Conservation (phyloP, 2,888 invertebrate species). For the Lottia scabra region DNA sequence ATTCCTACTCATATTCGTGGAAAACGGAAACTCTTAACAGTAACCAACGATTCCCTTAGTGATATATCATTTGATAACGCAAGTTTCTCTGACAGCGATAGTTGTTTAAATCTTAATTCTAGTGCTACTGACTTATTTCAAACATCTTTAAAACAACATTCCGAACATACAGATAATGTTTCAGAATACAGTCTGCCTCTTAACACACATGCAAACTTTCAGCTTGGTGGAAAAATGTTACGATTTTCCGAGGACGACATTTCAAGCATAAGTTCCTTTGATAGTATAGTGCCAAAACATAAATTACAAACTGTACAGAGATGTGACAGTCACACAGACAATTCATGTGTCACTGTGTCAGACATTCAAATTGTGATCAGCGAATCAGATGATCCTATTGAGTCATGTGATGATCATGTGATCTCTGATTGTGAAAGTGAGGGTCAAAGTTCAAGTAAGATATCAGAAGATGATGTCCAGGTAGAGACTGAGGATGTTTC, state of each 20-base stretch:
- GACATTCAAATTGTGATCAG: not conserved
- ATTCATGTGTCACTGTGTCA: not conserved
- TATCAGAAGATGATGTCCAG: not conserved
- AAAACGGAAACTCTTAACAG: conserved; percentile 28
- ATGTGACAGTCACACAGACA: not conserved
- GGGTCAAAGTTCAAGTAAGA: not conserved
- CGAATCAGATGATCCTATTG: not conserved
- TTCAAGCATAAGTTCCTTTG: not conserved
- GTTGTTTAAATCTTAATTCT: conserved; percentile 5
- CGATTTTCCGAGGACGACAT: not conserved
- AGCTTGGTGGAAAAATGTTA: not conserved
- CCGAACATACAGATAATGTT: conserved; percentile 32
- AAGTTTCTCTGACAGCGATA: conserved; percentile 25
- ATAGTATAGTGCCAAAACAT: not conserved
- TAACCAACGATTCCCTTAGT: conserved; percentile 33
- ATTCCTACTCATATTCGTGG: conserved; percentile 28
- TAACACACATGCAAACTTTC: not conserved
- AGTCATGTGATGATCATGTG: not conserved
- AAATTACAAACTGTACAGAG: not conserved
- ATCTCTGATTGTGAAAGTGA: not conserved
- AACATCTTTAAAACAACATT: not conserved
- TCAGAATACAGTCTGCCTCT: conserved; percentile 25
- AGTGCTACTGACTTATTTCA: not conserved
- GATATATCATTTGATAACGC: conserved; percentile 31
- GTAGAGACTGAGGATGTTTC: not conserved